A percentile compares a stretch with the other conserved stretches of the same genome.
These are phyloP conservation scores for Cacajao melanocephalus DNA, from an alignment of 2,797 vertebrate species.

Conservation along the genomic window DNA sequence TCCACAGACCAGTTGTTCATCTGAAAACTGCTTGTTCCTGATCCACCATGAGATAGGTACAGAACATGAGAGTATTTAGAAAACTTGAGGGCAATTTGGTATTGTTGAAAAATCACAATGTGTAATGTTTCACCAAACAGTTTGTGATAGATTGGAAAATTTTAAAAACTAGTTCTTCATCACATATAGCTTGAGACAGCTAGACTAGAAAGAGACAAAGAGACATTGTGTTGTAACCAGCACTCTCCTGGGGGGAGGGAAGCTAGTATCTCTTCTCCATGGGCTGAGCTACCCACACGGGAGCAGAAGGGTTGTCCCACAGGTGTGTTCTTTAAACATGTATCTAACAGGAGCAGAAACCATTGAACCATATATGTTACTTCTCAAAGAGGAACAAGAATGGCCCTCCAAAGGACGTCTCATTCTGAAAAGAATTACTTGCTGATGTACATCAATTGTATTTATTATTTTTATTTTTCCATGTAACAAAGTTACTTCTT, in stretches of 20 bases:
- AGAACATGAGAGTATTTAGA: background rate
- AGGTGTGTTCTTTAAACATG: background rate
- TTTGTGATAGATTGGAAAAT: background rate
- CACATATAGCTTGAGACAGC: background rate
- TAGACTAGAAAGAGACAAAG: background rate
- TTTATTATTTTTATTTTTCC: background rate
- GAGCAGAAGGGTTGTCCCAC: background rate
- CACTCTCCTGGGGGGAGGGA: background rate
- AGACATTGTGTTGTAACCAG: background rate
- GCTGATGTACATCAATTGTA: background rate
- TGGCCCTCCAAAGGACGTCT: background rate
- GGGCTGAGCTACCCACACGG: background rate
- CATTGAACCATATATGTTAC: no score
- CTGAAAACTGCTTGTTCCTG: background rate
- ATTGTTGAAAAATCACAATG: background rate
- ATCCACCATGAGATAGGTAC: background rate
- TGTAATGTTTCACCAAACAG: background rate
- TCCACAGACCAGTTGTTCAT: background rate
- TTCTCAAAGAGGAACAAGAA: background rate
- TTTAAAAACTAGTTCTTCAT: background rate
- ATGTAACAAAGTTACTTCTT: constrained; percentile 13
- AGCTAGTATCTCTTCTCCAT: background rate
- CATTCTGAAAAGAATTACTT: background rate
- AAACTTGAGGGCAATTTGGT: background rate
- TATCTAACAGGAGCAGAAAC: background rate